phyloP scores from a whole-genome alignment of 2,888 invertebrate species.

The Apeira syringaria region DNA sequence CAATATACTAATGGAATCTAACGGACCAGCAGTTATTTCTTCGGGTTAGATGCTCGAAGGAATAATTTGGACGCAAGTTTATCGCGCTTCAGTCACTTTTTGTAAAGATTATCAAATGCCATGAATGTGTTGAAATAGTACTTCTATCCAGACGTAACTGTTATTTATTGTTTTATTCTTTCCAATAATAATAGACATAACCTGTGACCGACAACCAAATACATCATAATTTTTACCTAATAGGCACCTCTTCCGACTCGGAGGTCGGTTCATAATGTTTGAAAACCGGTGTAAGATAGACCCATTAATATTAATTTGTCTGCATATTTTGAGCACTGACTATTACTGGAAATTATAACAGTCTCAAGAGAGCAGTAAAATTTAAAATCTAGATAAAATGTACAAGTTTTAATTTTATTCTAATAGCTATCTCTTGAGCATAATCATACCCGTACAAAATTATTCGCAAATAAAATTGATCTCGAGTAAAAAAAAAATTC shows the following conservation, averaged over 20 bases:
- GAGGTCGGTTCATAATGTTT: conserved; percentile 22
- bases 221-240: conserved; percentile 17
- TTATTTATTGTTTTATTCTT: no score
- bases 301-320: conserved; percentile 26
- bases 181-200: conserved; percentile 18
- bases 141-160: conserved; percentile 6
- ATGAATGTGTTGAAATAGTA: conserved; percentile 4
- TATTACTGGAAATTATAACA: conserved; percentile 11
- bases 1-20: no score
- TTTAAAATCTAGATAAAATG: no score
- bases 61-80: no score
- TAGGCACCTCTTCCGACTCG: conserved; percentile 8
- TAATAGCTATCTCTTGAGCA: no score
- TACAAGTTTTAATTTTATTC: no score
- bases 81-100: no score
- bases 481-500: no score
- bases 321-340: conserved; percentile 12
- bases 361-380: conserved; percentile 3
- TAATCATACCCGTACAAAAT: no score
- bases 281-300: conserved; percentile 20
- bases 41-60: no score
- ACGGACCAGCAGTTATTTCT: no score
- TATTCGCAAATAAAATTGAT: no score
- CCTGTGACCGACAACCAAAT: conserved; percentile 13
- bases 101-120: conserved; percentile 8